phyloP scores from a whole-genome alignment of 2,888 invertebrate genomes.

The Heliconius erato region DNA sequence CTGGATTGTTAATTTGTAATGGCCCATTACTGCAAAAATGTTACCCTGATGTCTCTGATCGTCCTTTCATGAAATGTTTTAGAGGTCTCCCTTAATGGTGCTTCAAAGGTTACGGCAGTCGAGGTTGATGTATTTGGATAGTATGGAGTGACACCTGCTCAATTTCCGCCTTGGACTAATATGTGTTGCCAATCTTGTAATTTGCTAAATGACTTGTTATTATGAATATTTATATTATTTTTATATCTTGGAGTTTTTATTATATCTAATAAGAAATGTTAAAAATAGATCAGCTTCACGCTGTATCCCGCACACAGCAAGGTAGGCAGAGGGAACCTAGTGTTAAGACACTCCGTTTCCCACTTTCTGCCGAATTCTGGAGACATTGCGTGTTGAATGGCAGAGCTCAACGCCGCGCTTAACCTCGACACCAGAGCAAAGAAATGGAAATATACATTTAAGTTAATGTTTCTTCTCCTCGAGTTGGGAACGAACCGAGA shows the following conservation, averaged over 20 bases:
- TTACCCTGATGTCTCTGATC: constrained; percentile 36
- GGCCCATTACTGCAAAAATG: constrained; percentile 39
- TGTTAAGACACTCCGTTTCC: too few species aligned
- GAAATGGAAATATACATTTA: too few species aligned
- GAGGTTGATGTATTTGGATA: constrained; percentile 36
- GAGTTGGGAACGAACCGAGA: too few species aligned
- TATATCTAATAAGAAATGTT: background rate
- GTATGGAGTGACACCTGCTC: background rate
- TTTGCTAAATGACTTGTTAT: background rate
- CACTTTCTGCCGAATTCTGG: too few species aligned
- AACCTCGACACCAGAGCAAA: too few species aligned
- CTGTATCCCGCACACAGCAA: too few species aligned
- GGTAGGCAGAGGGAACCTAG: too few species aligned
- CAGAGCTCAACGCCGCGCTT: too few species aligned
- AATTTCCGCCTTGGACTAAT: constrained; percentile 23
- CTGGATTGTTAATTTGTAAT: constrained; percentile 12
- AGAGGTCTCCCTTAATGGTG: constrained; percentile 42
- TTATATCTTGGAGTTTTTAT: background rate
- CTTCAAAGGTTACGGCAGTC: constrained; percentile 40
- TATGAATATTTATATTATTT: constrained; percentile 20
- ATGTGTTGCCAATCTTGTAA: background rate
- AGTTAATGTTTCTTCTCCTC: too few species aligned
- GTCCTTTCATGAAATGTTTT: constrained; percentile 39
- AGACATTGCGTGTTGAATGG: too few species aligned
- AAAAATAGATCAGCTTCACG: too few species aligned